Conservation (phyloP, 2,113 vertebrate species). For the Eulacestoma nigropectus region DNA sequence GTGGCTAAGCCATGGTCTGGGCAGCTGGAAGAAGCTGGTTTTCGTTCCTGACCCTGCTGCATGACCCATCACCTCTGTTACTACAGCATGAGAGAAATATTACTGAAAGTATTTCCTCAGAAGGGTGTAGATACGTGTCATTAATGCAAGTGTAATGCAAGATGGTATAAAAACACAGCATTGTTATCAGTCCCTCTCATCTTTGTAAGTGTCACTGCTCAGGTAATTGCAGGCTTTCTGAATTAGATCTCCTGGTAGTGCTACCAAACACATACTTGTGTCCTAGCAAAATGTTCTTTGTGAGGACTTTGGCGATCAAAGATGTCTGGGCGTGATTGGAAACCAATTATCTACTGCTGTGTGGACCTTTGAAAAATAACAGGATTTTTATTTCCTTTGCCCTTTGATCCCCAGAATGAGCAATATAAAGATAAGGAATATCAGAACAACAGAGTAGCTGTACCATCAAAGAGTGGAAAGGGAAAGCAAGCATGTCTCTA, state of each 20-base stretch:
- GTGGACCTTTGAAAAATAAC: constrained; percentile 17
- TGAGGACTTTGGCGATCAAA: constrained; percentile 21
- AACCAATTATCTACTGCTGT: constrained; percentile 40
- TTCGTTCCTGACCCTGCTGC: not conserved
- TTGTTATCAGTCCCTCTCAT: not conserved
- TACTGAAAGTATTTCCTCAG: not conserved
- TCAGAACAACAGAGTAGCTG: constrained; percentile 1
- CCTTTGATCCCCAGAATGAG: constrained; percentile 26
- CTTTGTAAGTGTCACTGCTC: not conserved
- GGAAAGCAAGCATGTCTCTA: not conserved
- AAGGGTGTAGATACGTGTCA: not conserved
- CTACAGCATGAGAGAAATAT: not conserved
- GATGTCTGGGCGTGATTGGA: constrained; percentile 34
- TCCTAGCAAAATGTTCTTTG: not conserved
- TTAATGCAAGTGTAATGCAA: not conserved
- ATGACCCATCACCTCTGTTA: not conserved
- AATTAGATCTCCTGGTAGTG: not conserved
- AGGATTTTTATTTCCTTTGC: constrained; percentile 38
- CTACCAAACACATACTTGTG: not conserved
- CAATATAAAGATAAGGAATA: not conserved
- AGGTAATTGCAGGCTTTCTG: not conserved
- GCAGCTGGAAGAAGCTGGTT: not conserved
- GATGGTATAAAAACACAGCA: not conserved
- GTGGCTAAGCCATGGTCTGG: rapidly evolving
- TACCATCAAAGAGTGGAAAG: not conserved